Evolutionary conservation across 2,797 vertebrate genomes (phyloP).

Genomic region (Falco naumanni): DNA sequence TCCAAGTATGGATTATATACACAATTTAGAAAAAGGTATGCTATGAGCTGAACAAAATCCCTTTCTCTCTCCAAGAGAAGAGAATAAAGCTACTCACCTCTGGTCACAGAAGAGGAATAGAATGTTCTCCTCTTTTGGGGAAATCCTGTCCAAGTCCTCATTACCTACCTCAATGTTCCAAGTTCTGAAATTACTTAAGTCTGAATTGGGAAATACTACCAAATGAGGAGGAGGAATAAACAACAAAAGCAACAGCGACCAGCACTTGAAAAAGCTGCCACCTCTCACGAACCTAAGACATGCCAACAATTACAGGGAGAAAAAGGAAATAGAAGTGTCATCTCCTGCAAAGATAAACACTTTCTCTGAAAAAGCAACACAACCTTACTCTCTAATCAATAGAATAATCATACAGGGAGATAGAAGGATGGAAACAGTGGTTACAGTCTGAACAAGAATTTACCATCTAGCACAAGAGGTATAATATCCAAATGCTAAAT

Average conservation of each 20-base stretch:
- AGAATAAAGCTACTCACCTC: background rate
- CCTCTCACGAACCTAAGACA: fast-evolving
- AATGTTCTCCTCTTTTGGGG: background rate
- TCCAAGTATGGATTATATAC: background rate
- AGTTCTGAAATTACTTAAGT: background rate
- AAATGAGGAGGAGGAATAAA: background rate
- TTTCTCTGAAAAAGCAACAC: background rate
- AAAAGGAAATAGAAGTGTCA: background rate
- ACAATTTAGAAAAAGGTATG: background rate
- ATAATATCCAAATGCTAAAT: background rate
- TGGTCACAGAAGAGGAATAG: background rate
- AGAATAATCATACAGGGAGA: background rate
- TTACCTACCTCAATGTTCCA: background rate
- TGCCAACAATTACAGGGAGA: fast-evolving
- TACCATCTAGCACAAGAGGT: background rate
- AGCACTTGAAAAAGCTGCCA: background rate
- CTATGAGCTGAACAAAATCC: background rate
- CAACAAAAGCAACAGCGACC: background rate
- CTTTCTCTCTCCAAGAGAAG: background rate
- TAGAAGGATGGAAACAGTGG: background rate
- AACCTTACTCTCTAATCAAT: background rate
- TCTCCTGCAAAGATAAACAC: background rate
- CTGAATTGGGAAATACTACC: background rate
- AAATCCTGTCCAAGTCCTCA: background rate
- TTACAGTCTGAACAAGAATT: background rate